phyloP scores from a whole-genome alignment of 2,113 vertebrate genomes.

The Oostethus manadensis region DNA sequence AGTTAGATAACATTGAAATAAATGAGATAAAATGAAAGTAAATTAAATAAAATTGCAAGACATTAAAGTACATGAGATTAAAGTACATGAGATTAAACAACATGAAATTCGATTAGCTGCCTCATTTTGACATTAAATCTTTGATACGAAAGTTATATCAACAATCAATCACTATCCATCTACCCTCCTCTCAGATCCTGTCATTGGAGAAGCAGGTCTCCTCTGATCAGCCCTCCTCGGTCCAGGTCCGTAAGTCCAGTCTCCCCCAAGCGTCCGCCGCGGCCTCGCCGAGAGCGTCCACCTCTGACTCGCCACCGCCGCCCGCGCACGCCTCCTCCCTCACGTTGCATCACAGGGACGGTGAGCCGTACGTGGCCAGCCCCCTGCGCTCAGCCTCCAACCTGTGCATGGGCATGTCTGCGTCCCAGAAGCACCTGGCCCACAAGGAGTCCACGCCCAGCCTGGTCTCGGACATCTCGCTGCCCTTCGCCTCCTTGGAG shows the following conservation, averaged over 20 bases:
- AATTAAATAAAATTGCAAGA: no score
- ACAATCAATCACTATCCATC: no score
- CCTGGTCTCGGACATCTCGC: conserved; percentile 88
- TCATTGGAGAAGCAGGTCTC: conserved; percentile 79
- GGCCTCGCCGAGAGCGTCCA: conserved; percentile 32
- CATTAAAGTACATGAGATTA: no score
- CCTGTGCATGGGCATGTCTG: conserved; percentile 69
- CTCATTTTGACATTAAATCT: conserved; percentile 9
- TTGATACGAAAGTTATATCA: no score
- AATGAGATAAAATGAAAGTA: no score
- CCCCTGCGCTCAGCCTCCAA: conserved; percentile 76
- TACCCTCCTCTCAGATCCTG: conserved; percentile 73
- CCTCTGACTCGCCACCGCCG: conserved; percentile 36
- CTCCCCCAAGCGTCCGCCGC: conserved; percentile 22
- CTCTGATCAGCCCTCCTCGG: conserved; percentile 80
- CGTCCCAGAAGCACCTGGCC: conserved; percentile 78
- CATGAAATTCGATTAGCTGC: no score
- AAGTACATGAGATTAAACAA: no score
- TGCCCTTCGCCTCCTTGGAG: conserved; percentile 86
- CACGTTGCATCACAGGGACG: conserved; percentile 57
- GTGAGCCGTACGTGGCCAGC: conserved; percentile 67
- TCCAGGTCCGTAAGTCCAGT: conserved; percentile 82
- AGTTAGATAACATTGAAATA: no score
- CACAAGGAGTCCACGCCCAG: conserved; percentile 88
- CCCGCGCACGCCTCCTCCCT: conserved; percentile 55